Conservation (phyloP, 2,113 vertebrate species). For the Loxodonta africana region DNA sequence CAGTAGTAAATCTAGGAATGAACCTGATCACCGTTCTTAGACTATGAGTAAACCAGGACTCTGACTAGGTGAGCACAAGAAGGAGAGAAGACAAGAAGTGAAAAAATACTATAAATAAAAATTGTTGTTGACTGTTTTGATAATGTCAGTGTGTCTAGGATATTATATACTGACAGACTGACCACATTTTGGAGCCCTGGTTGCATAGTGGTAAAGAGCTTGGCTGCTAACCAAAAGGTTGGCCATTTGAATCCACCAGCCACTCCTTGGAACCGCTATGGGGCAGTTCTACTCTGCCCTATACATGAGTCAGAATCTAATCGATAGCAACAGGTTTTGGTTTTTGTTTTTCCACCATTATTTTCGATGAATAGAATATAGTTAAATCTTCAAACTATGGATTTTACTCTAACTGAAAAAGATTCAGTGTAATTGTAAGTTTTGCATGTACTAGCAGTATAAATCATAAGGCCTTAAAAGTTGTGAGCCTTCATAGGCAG, state of each 20-base stretch:
- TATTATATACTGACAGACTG: constrained; percentile 44
- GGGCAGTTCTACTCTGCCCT: no score
- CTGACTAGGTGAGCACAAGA: background rate
- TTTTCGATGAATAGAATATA: constrained; percentile 82
- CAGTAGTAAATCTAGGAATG: background rate
- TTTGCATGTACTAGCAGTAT: background rate
- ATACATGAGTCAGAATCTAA: no score
- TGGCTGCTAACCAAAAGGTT: no score
- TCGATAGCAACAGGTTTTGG: no score
- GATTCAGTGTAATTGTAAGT: background rate
- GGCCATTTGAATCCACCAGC: no score
- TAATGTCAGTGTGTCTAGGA: constrained; percentile 73
- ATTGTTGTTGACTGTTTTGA: constrained; percentile 72
- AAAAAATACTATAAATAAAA: constrained; percentile 73
- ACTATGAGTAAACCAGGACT: background rate
- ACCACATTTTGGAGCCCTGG: no score
- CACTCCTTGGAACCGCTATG: no score
- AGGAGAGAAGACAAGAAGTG: background rate
- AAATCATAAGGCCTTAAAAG: constrained; percentile 10
- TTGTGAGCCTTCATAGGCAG: background rate
- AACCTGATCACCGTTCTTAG: background rate
- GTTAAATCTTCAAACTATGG: constrained; percentile 73
- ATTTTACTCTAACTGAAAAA: constrained; percentile 79
- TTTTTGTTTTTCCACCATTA: constrained; percentile 69
- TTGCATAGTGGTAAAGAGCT: no score